These are phyloP conservation scores for Pseudochirops cupreus DNA, from an alignment of 2,797 vertebrate species.

Conservation along the genomic window DNA sequence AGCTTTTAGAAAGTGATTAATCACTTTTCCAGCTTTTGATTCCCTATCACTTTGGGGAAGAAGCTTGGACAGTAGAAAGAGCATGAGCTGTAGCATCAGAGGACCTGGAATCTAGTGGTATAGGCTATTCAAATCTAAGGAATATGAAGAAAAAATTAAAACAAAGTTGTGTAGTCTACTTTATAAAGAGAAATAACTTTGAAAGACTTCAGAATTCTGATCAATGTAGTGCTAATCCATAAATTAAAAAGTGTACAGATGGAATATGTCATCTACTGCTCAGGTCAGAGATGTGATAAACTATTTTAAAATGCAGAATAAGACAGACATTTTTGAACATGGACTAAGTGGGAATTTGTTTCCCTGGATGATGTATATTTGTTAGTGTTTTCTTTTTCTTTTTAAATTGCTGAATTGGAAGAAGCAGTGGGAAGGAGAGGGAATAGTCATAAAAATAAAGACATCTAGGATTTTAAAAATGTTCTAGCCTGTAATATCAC, in stretches of 20 bases:
- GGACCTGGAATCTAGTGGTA: background rate
- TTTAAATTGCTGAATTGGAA: background rate
- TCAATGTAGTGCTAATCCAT: background rate
- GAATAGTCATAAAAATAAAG: background rate
- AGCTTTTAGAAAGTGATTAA: constrained; percentile 17
- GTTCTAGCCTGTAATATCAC: background rate
- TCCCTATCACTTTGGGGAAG: background rate
- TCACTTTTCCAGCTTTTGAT: constrained; percentile 10
- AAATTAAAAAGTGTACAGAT: background rate
- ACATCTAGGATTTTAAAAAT: background rate
- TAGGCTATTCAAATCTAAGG: background rate
- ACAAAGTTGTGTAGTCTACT: background rate
- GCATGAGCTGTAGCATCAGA: background rate
- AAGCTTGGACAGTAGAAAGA: background rate
- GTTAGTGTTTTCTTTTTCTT: background rate
- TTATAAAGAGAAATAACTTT: background rate
- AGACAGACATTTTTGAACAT: background rate
- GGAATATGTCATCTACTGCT: background rate
- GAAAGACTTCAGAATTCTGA: background rate
- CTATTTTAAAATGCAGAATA: background rate
- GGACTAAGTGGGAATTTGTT: background rate
- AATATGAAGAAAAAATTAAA: background rate
- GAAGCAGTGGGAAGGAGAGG: background rate
- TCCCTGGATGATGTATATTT: background rate
- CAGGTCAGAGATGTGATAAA: background rate